Conservation (phyloP, 92 coral and sea anemone species). For the Ricordea florida region DNA sequence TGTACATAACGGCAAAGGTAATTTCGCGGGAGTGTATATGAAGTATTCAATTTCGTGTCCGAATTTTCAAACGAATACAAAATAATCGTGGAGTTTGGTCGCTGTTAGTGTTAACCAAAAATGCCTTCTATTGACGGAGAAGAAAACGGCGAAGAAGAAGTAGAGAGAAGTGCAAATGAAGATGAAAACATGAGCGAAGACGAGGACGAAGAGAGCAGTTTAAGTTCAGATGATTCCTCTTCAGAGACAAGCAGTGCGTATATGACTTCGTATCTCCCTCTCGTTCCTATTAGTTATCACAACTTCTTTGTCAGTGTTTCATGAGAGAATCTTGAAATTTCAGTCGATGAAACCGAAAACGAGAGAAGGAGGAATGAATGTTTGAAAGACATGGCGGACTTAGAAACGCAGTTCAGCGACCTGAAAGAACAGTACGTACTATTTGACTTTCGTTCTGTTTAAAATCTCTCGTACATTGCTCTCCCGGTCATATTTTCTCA, state of each 20-base stretch:
- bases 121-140: slow-evolving; percentile 99
- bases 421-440: slow-evolving; percentile 91
- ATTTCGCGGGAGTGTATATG: no score
- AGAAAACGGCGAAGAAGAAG: slow-evolving; percentile 97
- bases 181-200: slow-evolving; percentile 99
- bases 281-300: background rate
- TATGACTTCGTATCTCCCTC: slow-evolving; percentile 9
- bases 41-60: no score
- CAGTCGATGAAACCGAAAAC: slow-evolving; percentile 96
- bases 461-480: no score
- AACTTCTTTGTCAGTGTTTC: background rate
- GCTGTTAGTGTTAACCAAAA: background rate
- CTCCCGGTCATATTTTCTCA: no score
- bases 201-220: slow-evolving; percentile 92
- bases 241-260: slow-evolving; percentile 69
- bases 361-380: slow-evolving; percentile 92
- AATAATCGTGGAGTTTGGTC: no score
- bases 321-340: background rate
- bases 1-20: no score
- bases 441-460: no score
- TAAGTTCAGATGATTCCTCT: slow-evolving; percentile 94
- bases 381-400: slow-evolving; percentile 92
- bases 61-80: no score
- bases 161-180: slow-evolving; percentile 89
- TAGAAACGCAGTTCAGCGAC: slow-evolving; percentile 94